These are phyloP conservation scores for Cotesia typhae DNA, from an alignment of 1,140 invertebrate species.

Conservation along the genomic window DNA sequence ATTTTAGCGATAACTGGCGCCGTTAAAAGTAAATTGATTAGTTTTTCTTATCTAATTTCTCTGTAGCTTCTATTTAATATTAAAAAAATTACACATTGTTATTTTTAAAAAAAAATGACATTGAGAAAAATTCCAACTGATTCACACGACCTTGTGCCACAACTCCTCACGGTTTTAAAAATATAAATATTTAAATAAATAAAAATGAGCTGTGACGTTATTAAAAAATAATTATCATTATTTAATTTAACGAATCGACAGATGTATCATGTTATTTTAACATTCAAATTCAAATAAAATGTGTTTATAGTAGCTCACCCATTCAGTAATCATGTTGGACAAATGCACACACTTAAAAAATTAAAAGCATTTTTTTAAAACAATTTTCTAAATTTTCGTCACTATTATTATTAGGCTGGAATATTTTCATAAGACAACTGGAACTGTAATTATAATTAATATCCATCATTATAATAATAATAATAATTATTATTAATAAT, in stretches of 20 bases:
- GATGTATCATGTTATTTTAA: neutral
- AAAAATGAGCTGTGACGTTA: too few species aligned
- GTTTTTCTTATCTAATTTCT: too few species aligned
- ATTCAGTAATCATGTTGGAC: conserved; percentile 54
- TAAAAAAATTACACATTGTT: too few species aligned
- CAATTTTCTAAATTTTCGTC: neutral
- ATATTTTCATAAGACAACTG: conserved; percentile 9
- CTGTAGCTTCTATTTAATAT: too few species aligned
- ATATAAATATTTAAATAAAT: conserved; percentile 17
- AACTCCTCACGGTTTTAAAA: neutral
- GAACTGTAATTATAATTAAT: conserved; percentile 4
- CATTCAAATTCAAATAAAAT: neutral
- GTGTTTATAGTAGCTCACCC: conserved; percentile 45
- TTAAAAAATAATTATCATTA: neutral
- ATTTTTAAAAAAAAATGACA: neutral
- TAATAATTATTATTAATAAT: neutral
- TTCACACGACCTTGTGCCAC: conserved; percentile 23
- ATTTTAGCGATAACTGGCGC: neutral
- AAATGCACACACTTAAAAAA: neutral
- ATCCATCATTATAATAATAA: conserved; percentile 18
- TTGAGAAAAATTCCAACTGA: conserved; percentile 28
- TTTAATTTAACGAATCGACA: neutral
- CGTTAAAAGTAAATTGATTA: too few species aligned
- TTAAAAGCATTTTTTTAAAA: neutral
- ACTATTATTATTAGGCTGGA: conserved; percentile 19